A percentile compares a stretch with the other conserved stretches of the same genome.
Conservation (phyloP, 64 coral and sea anemone genomes). For the Montipora foliosa region DNA sequence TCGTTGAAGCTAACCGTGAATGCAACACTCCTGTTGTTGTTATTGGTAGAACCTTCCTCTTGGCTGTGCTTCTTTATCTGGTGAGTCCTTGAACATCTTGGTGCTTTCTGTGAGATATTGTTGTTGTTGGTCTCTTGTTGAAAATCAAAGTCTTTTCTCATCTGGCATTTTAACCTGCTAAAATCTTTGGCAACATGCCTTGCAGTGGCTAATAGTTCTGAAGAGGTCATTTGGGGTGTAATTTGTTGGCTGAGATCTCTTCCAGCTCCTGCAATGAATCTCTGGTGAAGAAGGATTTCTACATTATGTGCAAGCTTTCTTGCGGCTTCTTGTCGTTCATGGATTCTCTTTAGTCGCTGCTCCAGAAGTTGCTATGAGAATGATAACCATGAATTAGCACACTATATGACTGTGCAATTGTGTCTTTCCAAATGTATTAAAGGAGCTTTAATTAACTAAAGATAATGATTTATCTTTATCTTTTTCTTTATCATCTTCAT, state of each 20-base stretch:
- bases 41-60: neutral
- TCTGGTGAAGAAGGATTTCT: constrained; percentile 67
- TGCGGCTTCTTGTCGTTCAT: constrained; percentile 72
- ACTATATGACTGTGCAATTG: too few species aligned
- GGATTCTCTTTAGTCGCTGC: constrained; percentile 67
- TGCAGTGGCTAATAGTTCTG: constrained; percentile 63
- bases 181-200: constrained; percentile 59
- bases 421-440: too few species aligned
- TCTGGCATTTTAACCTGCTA: constrained; percentile 49
- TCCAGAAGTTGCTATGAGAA: constrained; percentile 62
- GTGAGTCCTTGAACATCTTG: neutral
- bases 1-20: constrained; percentile 62
- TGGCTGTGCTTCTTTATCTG: neutral
- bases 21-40: constrained; percentile 26
- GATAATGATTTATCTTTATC: too few species aligned
- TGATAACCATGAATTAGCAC: neutral
- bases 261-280: constrained; percentile 9
- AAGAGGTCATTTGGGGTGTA: constrained; percentile 28
- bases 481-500: too few species aligned
- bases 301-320: constrained; percentile 77
- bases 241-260: neutral
- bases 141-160: constrained; percentile 61
- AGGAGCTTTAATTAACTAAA: too few species aligned
- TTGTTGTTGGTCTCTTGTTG: constrained; percentile 54
- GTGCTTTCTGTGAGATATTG: neutral